Conservation (phyloP, 2,888 invertebrate genomes). For the Nemotelus nigrinus region DNA sequence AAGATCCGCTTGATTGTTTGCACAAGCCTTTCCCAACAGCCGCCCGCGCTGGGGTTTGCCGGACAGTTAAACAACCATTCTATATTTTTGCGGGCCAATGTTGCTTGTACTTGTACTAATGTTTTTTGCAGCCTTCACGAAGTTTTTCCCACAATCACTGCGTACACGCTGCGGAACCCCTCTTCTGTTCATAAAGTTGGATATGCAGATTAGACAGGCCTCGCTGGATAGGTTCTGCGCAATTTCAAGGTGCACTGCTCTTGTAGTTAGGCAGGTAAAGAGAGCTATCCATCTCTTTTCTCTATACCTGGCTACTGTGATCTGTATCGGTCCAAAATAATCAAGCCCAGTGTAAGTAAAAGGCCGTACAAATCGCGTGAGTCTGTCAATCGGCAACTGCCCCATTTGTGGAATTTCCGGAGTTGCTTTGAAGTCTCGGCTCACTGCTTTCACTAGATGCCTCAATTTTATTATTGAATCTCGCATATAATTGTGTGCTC, state of each 20-base stretch:
- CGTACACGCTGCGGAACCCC: slow-evolving; percentile 49
- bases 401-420: not conserved
- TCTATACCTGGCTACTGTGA: slow-evolving; percentile 43
- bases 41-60: too few relatives aligned
- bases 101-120: slow-evolving; percentile 11
- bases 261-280: slow-evolving; percentile 48
- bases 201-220: not conserved
- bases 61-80: not conserved
- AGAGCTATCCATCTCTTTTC: slow-evolving; percentile 48
- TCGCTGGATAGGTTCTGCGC: not conserved
- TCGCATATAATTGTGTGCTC: slow-evolving; percentile 4
- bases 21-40: too few relatives aligned
- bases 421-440: not conserved
- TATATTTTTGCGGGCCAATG: slow-evolving; percentile 9
- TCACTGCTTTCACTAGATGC: not conserved
- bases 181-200: slow-evolving; percentile 35
- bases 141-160: slow-evolving; percentile 51
- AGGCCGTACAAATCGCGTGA: not conserved
- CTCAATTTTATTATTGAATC: not conserved
- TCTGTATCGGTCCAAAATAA: slow-evolving; percentile 51
- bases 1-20: too few relatives aligned
- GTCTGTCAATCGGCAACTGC: not conserved
- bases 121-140: slow-evolving; percentile 48
- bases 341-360: slow-evolving; percentile 49
- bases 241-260: slow-evolving; percentile 34